phyloP scores from a whole-genome alignment of 2,113 vertebrate species.

The Archocentrus centrarchus region DNA sequence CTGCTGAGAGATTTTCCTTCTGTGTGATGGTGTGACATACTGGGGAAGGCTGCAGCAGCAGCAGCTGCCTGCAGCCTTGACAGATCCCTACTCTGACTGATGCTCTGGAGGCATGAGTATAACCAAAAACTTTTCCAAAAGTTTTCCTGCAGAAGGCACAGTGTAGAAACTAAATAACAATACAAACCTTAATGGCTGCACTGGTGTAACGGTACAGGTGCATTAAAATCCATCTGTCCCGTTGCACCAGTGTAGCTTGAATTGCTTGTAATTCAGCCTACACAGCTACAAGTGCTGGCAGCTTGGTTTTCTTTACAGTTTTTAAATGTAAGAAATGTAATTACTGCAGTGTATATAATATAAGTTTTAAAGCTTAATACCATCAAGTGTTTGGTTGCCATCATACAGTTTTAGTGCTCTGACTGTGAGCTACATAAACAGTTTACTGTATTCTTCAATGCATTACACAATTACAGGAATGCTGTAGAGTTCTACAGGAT shows the following conservation, averaged over 20 bases:
- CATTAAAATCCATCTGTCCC: slow-evolving; percentile 5
- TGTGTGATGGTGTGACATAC: background rate
- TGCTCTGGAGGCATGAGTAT: background rate
- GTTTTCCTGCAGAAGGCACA: slow-evolving; percentile 1
- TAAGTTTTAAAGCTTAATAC: slow-evolving; percentile 6
- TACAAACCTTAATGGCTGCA: background rate
- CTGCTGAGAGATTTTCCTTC: background rate
- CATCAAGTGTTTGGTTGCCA: background rate
- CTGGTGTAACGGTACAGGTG: background rate
- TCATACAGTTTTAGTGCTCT: background rate
- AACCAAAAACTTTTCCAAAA: slow-evolving; percentile 8
- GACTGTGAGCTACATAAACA: background rate
- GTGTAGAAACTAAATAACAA: background rate
- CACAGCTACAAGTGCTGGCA: background rate
- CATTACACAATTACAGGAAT: background rate
- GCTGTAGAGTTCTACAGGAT: background rate
- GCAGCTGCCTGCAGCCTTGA: slow-evolving; percentile 41
- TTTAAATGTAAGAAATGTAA: too few relatives aligned
- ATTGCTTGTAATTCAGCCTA: background rate
- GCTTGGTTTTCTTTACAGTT: background rate
- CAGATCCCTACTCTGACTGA: slow-evolving; percentile 27
- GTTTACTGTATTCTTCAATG: background rate
- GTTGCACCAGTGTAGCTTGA: background rate
- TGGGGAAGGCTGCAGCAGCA: background rate
- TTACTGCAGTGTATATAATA: too few relatives aligned